These are phyloP conservation scores for Spialia ferax DNA, from an alignment of 2,888 invertebrate species.

Conservation along the genomic window DNA sequence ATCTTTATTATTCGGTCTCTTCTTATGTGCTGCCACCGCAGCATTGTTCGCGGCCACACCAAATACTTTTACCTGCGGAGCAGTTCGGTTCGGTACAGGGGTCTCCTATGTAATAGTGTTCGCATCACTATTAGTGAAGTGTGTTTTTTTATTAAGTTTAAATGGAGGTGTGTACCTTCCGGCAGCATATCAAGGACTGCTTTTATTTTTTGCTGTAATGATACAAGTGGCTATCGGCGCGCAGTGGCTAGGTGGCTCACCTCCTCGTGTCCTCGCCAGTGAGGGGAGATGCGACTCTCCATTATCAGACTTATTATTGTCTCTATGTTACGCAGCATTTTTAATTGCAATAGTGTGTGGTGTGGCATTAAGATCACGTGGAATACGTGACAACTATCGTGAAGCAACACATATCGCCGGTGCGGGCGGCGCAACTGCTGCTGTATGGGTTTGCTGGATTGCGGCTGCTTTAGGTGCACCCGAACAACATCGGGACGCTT, in stretches of 20 bases:
- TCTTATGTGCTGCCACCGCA: slow-evolving; percentile 93
- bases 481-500: slow-evolving; percentile 94
- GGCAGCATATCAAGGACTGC: slow-evolving; percentile 95
- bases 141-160: slow-evolving; percentile 96
- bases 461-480: slow-evolving; percentile 93
- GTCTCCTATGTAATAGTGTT: slow-evolving; percentile 95
- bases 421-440: slow-evolving; percentile 94
- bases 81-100: slow-evolving; percentile 93
- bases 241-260: slow-evolving; percentile 94
- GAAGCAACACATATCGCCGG: slow-evolving; percentile 97
- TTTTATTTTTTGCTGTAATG: slow-evolving; percentile 96
- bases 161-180: slow-evolving; percentile 97
- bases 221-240: slow-evolving; percentile 95
- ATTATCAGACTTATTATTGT: slow-evolving; percentile 91
- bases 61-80: slow-evolving; percentile 92
- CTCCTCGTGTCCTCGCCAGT: slow-evolving; percentile 83
- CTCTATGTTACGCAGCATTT: slow-evolving; percentile 94
- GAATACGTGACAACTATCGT: slow-evolving; percentile 96
- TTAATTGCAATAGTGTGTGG: slow-evolving; percentile 94
- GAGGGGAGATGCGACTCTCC: slow-evolving; percentile 88
- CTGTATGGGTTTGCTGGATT: slow-evolving; percentile 95
- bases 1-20: slow-evolving; percentile 93
- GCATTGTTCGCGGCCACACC: slow-evolving; percentile 93
- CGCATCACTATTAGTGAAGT: slow-evolving; percentile 96
- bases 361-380: slow-evolving; percentile 94